Evolutionary conservation across 2,888 invertebrate genomes (phyloP), one percentile per base, ranked within the genome.

Genomic region (Sminthurides aquaticus): DNA sequence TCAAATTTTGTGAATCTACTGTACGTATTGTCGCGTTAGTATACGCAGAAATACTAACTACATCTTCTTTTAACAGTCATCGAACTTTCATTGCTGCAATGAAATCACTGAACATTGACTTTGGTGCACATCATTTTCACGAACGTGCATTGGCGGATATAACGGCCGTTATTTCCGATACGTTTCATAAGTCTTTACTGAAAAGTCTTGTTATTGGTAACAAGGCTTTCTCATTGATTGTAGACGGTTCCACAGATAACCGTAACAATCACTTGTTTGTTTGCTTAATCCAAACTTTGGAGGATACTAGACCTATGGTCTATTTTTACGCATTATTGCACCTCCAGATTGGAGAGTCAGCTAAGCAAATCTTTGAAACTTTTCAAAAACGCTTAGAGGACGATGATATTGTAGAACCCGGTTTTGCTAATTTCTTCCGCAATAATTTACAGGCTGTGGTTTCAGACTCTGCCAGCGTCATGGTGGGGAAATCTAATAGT

Each of bases 401-500:
- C 24, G 56, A 56, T 22, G 56, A 56, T 22, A 56, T 3, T 8
- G 25, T 3, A 8, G 18, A 24, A 8, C 25, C 56, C 3, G 56
- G 56, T 25, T 56, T 56, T 27, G 25, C 3, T 11, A 11, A 18
- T 8, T 8, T 11, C 15, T 56, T 56, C 27, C 11, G 22, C 3
- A 25, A 3, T 8, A 24, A 26, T 8, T 11, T 56, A 26, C 5
- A n/a, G 5, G 26, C 56, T 27, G 27, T 56, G 11, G 26, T 26
- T 15, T 24, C 24, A 24, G 56, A 56, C n/a, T 24, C 5, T 22
- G 26, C 56, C 11, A 56, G 26, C 25, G 24, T 26, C 11, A 56
- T 56, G 56, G 56, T 56, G 5, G 56, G 24, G 5, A 56, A 56
- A 56, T 24, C 24, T 15, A 56, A 56, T 56, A n/a, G 18, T 3